phyloP scores from a whole-genome alignment of 1,140 invertebrate species.

The Drosophila fuyamai region DNA sequence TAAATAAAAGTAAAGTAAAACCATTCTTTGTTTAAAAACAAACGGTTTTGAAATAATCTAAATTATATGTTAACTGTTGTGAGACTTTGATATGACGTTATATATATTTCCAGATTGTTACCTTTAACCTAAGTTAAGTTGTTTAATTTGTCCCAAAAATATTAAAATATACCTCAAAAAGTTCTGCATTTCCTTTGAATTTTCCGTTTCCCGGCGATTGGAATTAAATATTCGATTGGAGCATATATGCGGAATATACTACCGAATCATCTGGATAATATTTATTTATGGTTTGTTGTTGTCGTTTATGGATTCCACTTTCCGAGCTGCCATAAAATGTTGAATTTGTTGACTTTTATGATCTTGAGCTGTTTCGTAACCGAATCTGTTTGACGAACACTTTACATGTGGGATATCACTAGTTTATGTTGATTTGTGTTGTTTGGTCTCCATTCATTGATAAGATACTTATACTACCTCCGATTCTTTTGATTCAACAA shows the following conservation, averaged over 20 bases:
- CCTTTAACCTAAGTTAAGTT: not conserved
- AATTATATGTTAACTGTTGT: no score
- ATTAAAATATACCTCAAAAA: conserved; percentile 52
- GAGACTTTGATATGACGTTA: no score
- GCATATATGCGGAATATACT: conserved; percentile 34
- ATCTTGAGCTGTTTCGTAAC: conserved; percentile 51
- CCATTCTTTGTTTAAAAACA: no score
- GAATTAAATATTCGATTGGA: conserved; percentile 42
- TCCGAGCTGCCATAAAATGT: conserved; percentile 45
- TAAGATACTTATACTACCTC: conserved; percentile 23
- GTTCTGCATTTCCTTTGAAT: conserved; percentile 73
- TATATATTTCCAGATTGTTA: not conserved
- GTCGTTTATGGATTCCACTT: conserved; percentile 43
- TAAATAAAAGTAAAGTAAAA: no score
- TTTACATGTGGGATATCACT: conserved; percentile 68
- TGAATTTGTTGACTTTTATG: conserved; percentile 66
- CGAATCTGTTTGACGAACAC: conserved; percentile 67
- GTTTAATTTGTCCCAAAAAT: not conserved
- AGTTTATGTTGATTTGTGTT: conserved; percentile 71
- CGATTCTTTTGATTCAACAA: conserved; percentile 26
- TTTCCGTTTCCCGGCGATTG: conserved; percentile 27
- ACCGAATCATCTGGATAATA: conserved; percentile 32
- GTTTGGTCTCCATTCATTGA: conserved; percentile 42
- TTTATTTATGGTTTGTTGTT: conserved; percentile 45
- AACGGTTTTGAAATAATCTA: no score